Base-by-base conservation (phyloP, 2,888 invertebrate species). In the Eristalinus aeneus region DNA sequence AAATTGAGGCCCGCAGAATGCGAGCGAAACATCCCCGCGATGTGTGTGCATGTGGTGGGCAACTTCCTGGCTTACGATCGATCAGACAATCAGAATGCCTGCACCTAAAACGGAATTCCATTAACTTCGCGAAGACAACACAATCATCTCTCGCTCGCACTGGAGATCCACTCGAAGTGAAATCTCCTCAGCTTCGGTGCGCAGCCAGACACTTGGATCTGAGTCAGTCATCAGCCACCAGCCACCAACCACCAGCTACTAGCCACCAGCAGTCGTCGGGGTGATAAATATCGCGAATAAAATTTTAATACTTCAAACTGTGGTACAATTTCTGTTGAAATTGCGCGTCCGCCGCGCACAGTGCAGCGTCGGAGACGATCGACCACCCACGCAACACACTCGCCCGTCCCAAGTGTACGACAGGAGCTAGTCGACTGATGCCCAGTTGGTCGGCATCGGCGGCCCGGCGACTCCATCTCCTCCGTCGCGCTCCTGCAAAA, bases 301-400 rank as follows among this genome's bases (percentile, higher is more conserved):
- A 86, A 86, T 86, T 86, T 86, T 86, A 86, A 82, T 86, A 82
- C 86, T 86, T 86, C 86, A 86, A 82, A 86, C 86, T 77, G 82
- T 86, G 82, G 86, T 69, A 86, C 82, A 86, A 86, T 86, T 86
- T 86, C 76, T 77, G 82, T 71, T 86, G 86, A 86, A 86, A 86
- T 82, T 82, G 86, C 74, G 65, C 82, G 74, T 77, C 81, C 78
- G 65, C 60, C 74, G 77, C 54, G 81, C 76, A 39, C 58, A 76
- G 65, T 56, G 82, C 77, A 60, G 39, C 73, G 67, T 72, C 69
- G 74, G 58, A 67, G 75, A 86, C 23, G 23, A 46, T 81, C 86
- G 86, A 86, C 86, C 86, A 86, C 86, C 86, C 86, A 86, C 86
- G 82, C 86, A 86, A 86, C 73, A 60, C 39, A 53, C 68, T 73